These are phyloP conservation scores for Melanotaenia parkinsoni DNA, from an alignment of 2,797 vertebrate species.

Conservation along the genomic window DNA sequence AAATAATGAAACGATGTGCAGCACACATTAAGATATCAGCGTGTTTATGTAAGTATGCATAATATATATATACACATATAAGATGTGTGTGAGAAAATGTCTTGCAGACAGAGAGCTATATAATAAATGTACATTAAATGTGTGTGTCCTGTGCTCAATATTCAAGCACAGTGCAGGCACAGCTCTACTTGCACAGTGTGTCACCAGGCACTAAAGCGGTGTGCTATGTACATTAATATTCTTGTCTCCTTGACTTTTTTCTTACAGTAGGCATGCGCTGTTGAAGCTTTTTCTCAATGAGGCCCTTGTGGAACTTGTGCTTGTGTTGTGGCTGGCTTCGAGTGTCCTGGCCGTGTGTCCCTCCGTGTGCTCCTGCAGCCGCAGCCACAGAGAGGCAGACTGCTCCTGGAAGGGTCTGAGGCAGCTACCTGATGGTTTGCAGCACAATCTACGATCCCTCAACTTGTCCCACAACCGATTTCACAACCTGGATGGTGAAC, in stretches of 20 bases:
- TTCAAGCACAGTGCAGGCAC: constrained; percentile 15
- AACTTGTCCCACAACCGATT: constrained; percentile 93
- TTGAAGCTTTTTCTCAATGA: constrained; percentile 55
- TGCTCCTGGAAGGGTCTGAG: constrained; percentile 91
- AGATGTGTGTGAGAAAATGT: not conserved
- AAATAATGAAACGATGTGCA: constrained; percentile 38
- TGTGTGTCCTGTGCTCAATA: constrained; percentile 19
- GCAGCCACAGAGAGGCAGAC: constrained; percentile 91
- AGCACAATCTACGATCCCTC: constrained; percentile 91
- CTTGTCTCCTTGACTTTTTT: constrained; percentile 24
- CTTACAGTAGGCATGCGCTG: constrained; percentile 62
- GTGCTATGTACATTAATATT: constrained; percentile 44
- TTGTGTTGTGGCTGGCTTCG: constrained; percentile 75
- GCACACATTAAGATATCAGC: constrained; percentile 16
- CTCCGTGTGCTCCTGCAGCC: constrained; percentile 87
- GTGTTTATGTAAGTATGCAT: not conserved
- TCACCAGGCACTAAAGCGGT: constrained; percentile 5
- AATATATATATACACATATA: not conserved
- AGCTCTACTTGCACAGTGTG: constrained; percentile 8
- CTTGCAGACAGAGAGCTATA: constrained; percentile 14
- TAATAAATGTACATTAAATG: constrained; percentile 30
- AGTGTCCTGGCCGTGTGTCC: constrained; percentile 86
- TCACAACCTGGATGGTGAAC: constrained; percentile 86
- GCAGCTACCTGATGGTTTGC: constrained; percentile 88
- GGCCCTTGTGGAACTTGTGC: constrained; percentile 77